Percentiles rank a stretch among this genome's conserved stretches.
These are phyloP conservation scores for Steinernema carpocapsae DNA, from an alignment of 2,888 invertebrate genomes.

Conservation along the genomic window DNA sequence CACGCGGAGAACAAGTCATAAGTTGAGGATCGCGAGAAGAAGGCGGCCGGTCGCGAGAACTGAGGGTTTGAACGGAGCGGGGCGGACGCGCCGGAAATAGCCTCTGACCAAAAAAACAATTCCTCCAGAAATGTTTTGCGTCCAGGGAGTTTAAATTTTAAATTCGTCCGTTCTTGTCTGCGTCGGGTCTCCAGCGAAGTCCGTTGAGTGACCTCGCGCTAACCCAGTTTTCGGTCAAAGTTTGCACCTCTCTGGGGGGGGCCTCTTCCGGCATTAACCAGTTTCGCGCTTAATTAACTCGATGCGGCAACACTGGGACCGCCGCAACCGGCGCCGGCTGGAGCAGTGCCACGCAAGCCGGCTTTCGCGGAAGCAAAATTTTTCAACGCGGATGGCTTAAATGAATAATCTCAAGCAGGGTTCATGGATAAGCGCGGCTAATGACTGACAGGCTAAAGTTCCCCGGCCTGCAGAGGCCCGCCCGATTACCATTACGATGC, in stretches of 20 bases:
- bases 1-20: background rate
- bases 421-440: background rate
- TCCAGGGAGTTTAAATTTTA: too few species aligned
- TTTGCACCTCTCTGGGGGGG: background rate
- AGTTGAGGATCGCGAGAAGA: too few species aligned
- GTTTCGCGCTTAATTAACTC: slow-evolving; percentile 12
- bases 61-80: background rate
- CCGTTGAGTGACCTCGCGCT: too few species aligned
- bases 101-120: too few species aligned
- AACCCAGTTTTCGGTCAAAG: background rate
- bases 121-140: too few species aligned
- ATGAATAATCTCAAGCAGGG: slow-evolving; percentile 12
- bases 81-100: too few species aligned
- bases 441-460: too few species aligned
- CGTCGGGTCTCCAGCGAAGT: too few species aligned
- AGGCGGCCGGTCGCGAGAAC: background rate
- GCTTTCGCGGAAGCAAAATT: background rate
- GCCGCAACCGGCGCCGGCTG: too few species aligned
- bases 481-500: background rate
- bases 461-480: too few species aligned
- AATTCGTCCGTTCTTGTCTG: too few species aligned
- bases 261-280: slow-evolving; percentile 3
- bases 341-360: background rate
- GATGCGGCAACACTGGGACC: background rate
- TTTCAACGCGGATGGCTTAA: background rate